Evolutionary conservation across 2,113 vertebrate genomes (phyloP), one percentile per base, ranked within the genome.

Genomic region (Actenoides hombroni): DNA sequence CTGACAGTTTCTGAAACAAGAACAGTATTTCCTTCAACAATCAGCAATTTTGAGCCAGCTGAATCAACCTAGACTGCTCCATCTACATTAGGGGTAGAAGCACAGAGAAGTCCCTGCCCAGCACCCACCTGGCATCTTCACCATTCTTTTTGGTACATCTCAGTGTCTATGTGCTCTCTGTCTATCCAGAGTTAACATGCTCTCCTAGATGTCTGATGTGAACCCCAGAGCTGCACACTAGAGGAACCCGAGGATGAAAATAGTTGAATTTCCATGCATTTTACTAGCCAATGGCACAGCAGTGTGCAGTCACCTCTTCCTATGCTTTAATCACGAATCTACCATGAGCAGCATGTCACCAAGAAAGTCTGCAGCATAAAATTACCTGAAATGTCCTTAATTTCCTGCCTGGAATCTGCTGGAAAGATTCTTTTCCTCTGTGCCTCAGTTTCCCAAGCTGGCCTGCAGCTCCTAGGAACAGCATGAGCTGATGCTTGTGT

Each of bases 361-460:
- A 59, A 64, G 77, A 65, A 69, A 87, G 48, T 31, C 80, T n/a
- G 42, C 25, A 64, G 70, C 35, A 71, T 33, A 59, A 51, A 90
- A 67, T 42, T 31, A 31, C 31, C 42, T 46, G 26, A 44, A 60
- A 78, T 13, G 11, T n/a, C 69, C 48, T 90, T 71, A 56, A 78
- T 74, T 92, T 83, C 88, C 81, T 79, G 53, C 44, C 31, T 37
- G 70, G 70, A 54, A 60, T 49, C 48, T 44, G 54, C 42, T 78
- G 63, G 60, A 21, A 21, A 57, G 31, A 17, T n/a, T 33, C 31
- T 74, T 49, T 73, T 16, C 20, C 19, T 64, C 48, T 4, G 2
- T 65, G 77, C 92, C 92, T 97, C 91, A 56, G 77, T 89, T 95
- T 95, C 83, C 74, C 48, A 15, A 17, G 39, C 60, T 82, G 67